These are phyloP conservation scores for Leptopilina clavipes DNA, from an alignment of 1,140 invertebrate genomes.

Conservation along the genomic window DNA sequence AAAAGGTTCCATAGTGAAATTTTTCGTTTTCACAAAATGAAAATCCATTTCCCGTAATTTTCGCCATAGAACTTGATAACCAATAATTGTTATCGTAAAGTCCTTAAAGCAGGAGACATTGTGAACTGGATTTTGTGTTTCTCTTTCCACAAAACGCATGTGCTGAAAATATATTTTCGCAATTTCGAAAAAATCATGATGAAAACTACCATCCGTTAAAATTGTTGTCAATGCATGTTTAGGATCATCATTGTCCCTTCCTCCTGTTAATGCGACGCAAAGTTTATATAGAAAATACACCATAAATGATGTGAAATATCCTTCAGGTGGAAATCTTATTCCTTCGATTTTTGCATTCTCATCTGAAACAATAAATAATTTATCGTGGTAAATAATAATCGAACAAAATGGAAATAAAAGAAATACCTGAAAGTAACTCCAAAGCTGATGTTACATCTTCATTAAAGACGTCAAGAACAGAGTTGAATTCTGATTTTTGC, in stretches of 20 bases:
- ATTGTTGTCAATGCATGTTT: neutral
- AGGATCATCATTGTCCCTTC: neutral
- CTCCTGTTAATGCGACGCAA: neutral
- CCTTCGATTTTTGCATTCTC: neutral
- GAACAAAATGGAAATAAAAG: neutral
- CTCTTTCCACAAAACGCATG: neutral
- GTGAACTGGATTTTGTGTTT: neutral
- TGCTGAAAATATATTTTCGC: neutral
- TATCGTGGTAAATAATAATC: neutral
- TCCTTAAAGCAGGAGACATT: neutral
- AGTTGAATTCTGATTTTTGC: neutral
- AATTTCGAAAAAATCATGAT: neutral
- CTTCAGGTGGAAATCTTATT: neutral
- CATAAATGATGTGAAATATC: neutral
- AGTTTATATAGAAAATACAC: neutral
- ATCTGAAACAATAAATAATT: neutral
- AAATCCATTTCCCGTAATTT: constrained; percentile 2
- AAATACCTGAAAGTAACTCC: neutral
- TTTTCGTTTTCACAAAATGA: neutral
- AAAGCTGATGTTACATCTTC: neutral
- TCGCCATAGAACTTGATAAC: neutral
- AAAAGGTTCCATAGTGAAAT: neutral
- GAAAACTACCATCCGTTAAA: constrained; percentile 11
- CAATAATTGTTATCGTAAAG: neutral
- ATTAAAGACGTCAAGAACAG: neutral